phyloP scores from a whole-genome alignment of 2,797 vertebrate genomes.

The Sebastes vulpes region DNA sequence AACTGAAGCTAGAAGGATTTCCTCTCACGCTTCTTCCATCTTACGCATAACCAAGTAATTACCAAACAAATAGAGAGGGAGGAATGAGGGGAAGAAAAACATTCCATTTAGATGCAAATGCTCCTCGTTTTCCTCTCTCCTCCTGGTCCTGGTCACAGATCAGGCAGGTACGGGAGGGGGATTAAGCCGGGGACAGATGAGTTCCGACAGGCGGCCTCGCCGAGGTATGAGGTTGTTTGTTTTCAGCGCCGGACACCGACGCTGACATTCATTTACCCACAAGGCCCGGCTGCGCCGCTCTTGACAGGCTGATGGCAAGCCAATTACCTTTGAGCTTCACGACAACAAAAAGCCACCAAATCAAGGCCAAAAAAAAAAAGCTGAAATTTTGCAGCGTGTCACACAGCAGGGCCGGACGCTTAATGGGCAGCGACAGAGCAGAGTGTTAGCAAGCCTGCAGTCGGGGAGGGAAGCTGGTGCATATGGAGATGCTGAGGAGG shows the following conservation, averaged over 20 bases:
- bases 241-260: conserved; percentile 62
- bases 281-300: conserved; percentile 35
- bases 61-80: conserved; percentile 57
- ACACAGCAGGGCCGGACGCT: background rate
- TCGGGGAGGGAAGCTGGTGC: background rate
- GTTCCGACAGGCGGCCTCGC: conserved; percentile 76
- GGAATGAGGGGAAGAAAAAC: conserved; percentile 59
- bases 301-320: conserved; percentile 64
- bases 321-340: conserved; percentile 70
- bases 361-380: conserved; percentile 14
- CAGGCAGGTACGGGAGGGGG: conserved; percentile 3
- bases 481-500: conserved; percentile 24
- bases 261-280: conserved; percentile 77
- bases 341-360: conserved; percentile 55
- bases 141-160: conserved; percentile 25
- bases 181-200: conserved; percentile 77
- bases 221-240: conserved; percentile 69
- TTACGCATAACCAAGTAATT: conserved; percentile 69
- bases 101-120: conserved; percentile 87
- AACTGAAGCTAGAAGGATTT: conserved; percentile 22
- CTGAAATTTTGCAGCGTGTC: conserved; percentile 27
- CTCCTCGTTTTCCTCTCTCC: conserved; percentile 55
- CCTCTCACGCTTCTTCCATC: conserved; percentile 28
- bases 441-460: background rate
- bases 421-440: conserved; percentile 66